phyloP scores from a whole-genome alignment of 1,140 invertebrate species.

The Coenobita brevimanus region DNA sequence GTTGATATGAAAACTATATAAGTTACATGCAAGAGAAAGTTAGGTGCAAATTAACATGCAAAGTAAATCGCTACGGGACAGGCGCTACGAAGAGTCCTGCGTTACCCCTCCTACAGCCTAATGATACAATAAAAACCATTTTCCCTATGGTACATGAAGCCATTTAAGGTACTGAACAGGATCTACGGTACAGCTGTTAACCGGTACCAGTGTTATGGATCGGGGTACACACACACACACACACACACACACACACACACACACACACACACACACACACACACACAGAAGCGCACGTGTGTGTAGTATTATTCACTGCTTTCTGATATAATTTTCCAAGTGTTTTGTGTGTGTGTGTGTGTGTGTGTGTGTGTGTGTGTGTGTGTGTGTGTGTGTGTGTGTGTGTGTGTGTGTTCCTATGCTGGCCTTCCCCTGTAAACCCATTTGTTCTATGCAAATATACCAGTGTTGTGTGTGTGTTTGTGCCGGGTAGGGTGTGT shows the following conservation, averaged over 20 bases:
- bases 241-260: background rate
- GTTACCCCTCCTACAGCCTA: background rate
- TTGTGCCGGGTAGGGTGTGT: too few relatives aligned
- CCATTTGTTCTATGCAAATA: too few relatives aligned
- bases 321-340: background rate
- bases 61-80: too few relatives aligned
- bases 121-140: background rate
- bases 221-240: background rate
- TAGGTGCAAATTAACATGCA: too few relatives aligned
- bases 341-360: background rate
- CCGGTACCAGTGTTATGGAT: background rate
- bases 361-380: background rate
- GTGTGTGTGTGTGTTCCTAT: background rate
- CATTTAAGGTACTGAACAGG: too few relatives aligned
- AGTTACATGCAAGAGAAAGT: too few relatives aligned
- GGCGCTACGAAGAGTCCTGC: too few relatives aligned
- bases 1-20: too few relatives aligned
- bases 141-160: too few relatives aligned
- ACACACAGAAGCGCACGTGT: too few relatives aligned
- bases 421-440: too few relatives aligned
- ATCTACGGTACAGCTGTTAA: background rate
- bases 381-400: background rate
- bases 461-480: too few relatives aligned
- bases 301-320: background rate
- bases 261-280: conserved; percentile 1